phyloP scores from a whole-genome alignment of 2,888 invertebrate species.

The Ornithoptera alexandrae region DNA sequence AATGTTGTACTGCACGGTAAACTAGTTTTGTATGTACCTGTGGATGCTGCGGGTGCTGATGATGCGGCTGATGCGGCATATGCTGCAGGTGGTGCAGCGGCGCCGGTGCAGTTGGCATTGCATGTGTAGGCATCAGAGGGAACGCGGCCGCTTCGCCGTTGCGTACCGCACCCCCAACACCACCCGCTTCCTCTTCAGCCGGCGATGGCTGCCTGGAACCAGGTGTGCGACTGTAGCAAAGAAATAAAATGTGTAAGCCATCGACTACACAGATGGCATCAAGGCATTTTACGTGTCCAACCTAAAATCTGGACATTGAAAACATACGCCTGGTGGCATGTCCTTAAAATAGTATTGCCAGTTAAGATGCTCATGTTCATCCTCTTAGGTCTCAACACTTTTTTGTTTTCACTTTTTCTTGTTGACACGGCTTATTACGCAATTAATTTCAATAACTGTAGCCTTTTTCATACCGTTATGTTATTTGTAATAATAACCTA shows the following conservation, averaged over 20 bases:
- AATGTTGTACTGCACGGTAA: too few species aligned
- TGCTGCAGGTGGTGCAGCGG: slow-evolving; percentile 71
- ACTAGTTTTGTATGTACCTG: slow-evolving; percentile 1
- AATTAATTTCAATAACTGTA: too few species aligned
- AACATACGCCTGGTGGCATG: too few species aligned
- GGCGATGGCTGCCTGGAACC: slow-evolving; percentile 96
- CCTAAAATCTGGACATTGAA: too few species aligned
- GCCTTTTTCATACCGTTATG: too few species aligned
- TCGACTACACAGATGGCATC: background rate
- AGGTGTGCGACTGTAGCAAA: slow-evolving; percentile 87
- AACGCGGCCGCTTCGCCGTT: slow-evolving; percentile 68
- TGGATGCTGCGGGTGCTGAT: slow-evolving; percentile 14
- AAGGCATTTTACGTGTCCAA: too few species aligned
- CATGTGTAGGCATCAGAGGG: slow-evolving; percentile 71
- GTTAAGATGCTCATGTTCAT: too few species aligned
- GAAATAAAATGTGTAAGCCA: background rate
- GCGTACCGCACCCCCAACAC: slow-evolving; percentile 67
- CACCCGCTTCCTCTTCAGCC: slow-evolving; percentile 87
- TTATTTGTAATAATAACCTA: too few species aligned
- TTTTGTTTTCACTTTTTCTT: too few species aligned
- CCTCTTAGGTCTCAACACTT: too few species aligned
- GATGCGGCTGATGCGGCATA: slow-evolving; percentile 62
- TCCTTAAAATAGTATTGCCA: too few species aligned
- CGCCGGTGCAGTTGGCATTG: slow-evolving; percentile 62
- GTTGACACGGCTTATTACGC: too few species aligned